These are phyloP conservation scores for Onychomys arenicola DNA, from an alignment of 2,797 vertebrate genomes.

Conservation along the genomic window DNA sequence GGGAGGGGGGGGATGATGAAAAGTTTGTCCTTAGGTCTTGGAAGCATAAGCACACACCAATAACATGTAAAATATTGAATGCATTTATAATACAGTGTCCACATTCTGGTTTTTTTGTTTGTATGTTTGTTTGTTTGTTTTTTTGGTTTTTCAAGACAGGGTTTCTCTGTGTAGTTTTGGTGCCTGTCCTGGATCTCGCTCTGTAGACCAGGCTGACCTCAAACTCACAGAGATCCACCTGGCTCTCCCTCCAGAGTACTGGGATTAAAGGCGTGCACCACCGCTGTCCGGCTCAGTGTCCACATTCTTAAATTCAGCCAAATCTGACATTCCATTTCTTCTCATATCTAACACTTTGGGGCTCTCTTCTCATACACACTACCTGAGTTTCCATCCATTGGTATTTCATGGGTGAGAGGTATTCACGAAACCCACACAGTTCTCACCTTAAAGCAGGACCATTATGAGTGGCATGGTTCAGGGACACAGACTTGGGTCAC, in stretches of 20 bases:
- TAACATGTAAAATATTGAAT: neutral
- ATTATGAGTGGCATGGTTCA: neutral
- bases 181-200: too few relatives aligned
- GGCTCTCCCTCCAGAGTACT: too few relatives aligned
- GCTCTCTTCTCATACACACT: neutral
- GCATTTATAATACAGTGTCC: neutral
- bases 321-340: neutral
- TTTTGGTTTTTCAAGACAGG: too few relatives aligned
- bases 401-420: neutral
- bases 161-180: too few relatives aligned
- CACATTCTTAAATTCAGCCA: neutral
- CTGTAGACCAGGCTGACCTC: too few relatives aligned
- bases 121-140: too few relatives aligned
- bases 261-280: too few relatives aligned
- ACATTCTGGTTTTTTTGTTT: neutral
- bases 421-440: neutral
- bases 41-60: neutral
- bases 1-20: neutral
- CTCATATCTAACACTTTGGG: neutral
- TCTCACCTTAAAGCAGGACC: neutral
- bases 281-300: too few relatives aligned
- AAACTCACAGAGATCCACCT: too few relatives aligned
- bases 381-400: slow-evolving; percentile 14
- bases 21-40: neutral
- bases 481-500: neutral